Percentiles rank a stretch among this genome's conserved stretches.
Conservation (phyloP, 1,140 invertebrate genomes). For the Chironomus striatipennis region DNA sequence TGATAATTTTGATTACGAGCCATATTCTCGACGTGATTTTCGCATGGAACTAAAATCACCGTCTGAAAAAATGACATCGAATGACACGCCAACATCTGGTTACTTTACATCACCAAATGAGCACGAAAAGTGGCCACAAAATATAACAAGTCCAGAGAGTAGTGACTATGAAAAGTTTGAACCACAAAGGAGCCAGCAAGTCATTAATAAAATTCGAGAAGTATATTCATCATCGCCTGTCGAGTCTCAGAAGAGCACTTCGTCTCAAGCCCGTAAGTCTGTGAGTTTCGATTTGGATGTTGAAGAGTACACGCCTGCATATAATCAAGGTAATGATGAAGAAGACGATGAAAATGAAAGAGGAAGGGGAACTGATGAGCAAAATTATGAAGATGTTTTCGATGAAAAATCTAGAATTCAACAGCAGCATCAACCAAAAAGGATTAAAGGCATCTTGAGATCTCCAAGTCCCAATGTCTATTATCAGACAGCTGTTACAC, state of each 20-base stretch:
- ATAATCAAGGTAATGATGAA: not conserved
- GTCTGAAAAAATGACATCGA: not conserved
- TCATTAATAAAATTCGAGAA: not conserved
- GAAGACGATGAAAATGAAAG: not conserved
- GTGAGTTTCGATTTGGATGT: conserved; percentile 40
- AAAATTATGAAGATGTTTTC: not conserved
- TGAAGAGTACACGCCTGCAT: conserved; percentile 31
- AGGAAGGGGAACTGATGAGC: not conserved
- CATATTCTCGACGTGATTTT: conserved; percentile 15
- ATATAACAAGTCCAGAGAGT: not conserved
- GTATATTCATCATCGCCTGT: not conserved
- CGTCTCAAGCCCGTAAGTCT: conserved; percentile 35
- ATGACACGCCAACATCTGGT: not conserved
- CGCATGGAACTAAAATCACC: not conserved
- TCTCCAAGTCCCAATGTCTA: conserved; percentile 31
- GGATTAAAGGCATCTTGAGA: conserved; percentile 35
- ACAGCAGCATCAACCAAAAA: conserved; percentile 30
- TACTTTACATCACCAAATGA: conserved; percentile 14
- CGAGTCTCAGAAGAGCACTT: not conserved
- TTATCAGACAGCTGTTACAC: not conserved
- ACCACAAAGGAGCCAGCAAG: not conserved
- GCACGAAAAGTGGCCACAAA: not conserved
- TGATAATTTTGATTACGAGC: conserved; percentile 17
- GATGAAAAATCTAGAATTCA: not conserved
- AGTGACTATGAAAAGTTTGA: conserved; percentile 17